Evolutionary conservation across 1,140 invertebrate species (phyloP).

Genomic region (Aphelenchoides avenae): DNA sequence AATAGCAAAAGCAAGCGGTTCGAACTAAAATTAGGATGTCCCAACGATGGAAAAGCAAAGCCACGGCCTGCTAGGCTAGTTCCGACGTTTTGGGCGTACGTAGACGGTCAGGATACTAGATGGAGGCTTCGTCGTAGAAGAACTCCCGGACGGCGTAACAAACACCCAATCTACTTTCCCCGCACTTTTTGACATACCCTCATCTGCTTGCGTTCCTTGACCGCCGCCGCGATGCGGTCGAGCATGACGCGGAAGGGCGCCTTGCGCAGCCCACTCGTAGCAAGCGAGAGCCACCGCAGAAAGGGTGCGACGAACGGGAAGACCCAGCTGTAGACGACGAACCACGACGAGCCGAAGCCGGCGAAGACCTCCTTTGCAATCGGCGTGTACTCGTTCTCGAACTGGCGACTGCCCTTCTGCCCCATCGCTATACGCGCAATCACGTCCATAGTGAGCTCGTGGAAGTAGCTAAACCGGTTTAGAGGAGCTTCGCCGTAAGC

Average conservation of each 20-base stretch:
- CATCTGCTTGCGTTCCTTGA: not conserved
- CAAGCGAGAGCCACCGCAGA: not conserved
- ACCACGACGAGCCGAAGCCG: constrained; percentile 3
- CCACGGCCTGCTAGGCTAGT: too few species aligned
- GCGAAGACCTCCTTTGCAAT: constrained; percentile 6
- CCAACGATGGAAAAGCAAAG: too few species aligned
- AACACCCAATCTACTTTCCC: too few species aligned
- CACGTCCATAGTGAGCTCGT: constrained; percentile 50
- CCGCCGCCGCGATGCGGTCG: constrained; percentile 2
- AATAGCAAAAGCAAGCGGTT: too few species aligned
- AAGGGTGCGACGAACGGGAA: constrained; percentile 3
- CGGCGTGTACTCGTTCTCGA: constrained; percentile 22
- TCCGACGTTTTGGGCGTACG: too few species aligned
- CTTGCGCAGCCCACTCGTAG: constrained; percentile 1
- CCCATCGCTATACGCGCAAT: constrained; percentile 47
- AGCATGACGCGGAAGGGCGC: not conserved
- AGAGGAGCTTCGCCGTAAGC: too few species aligned
- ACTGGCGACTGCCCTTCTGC: constrained; percentile 41
- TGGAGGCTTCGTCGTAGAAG: too few species aligned
- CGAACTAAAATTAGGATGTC: too few species aligned
- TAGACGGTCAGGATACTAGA: too few species aligned
- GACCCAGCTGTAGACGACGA: not conserved
- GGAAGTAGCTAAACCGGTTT: constrained; percentile 27
- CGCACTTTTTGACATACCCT: not conserved
- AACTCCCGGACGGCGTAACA: too few species aligned